Evolutionary conservation across 2,797 vertebrate genomes (phyloP).

Genomic region (Coregonus suidteri): DNA sequence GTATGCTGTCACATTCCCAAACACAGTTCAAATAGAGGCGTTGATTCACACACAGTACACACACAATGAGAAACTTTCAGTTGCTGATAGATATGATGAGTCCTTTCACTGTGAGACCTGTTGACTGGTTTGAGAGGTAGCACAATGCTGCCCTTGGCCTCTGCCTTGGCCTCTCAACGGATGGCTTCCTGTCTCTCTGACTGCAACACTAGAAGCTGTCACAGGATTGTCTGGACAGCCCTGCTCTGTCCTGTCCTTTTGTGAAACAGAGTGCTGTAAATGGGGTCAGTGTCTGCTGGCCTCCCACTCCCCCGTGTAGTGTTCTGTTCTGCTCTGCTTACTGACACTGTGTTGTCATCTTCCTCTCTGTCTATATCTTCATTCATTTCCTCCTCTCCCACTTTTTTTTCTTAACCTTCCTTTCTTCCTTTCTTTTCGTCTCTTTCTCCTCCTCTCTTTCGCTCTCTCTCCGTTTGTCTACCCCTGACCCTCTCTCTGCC

Average conservation of each 20-base stretch:
- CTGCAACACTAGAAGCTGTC: conserved; percentile 16
- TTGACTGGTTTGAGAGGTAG: conserved; percentile 21
- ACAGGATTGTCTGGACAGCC: conserved; percentile 6
- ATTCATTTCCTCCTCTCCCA: neutral
- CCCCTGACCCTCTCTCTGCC: no score
- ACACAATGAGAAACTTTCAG: conserved; percentile 34
- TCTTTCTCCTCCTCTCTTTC: neutral
- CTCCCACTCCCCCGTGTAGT: neutral
- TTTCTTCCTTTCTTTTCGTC: neutral
- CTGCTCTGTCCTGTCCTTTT: neutral
- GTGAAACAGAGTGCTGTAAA: conserved; percentile 5
- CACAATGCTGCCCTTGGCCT: conserved; percentile 9
- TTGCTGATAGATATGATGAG: conserved; percentile 35
- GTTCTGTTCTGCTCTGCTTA: conserved; percentile 10
- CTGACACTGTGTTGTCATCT: conserved; percentile 3
- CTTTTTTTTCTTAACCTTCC: neutral
- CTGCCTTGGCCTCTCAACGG: conserved; percentile 2
- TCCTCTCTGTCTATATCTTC: conserved; percentile 5
- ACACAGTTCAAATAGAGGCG: conserved; percentile 12
- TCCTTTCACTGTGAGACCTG: conserved; percentile 8
- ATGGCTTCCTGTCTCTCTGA: conserved; percentile 27
- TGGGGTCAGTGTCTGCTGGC: conserved; percentile 2
- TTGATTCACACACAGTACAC: conserved; percentile 7
- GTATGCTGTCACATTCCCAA: conserved; percentile 17
- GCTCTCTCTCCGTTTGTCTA: no score